Evolutionary conservation across 2,113 vertebrate species (phyloP), one percentile per base, ranked within the genome.

Genomic region (Pelvicachromis taeniatus): DNA sequence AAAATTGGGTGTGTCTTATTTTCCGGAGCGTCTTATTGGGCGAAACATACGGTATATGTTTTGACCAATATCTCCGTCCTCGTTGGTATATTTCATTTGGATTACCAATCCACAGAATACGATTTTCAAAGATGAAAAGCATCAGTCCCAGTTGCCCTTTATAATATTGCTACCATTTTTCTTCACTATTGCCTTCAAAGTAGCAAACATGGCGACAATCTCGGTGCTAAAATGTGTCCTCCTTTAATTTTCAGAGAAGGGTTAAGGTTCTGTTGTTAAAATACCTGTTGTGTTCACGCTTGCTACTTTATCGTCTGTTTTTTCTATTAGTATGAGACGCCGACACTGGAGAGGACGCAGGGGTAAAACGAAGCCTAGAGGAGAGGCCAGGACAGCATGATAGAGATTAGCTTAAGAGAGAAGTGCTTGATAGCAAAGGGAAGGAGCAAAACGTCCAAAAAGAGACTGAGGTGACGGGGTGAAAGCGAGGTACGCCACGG

Each of bases 401-500:
- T 14, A 21, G n/a, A 26, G 33, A 13, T 54, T 90, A 88, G 86
- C 55, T 75, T 73, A n/a, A 77, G 61, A 35, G 82, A 89, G 88
- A 80, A 73, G 82, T 59, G 81, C 85, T 87, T 80, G 35, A 85
- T 78, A 54, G 63, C 7, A 4, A 55, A 50, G 56, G 59, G 63
- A 31, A 56, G 56, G 29, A 59, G 40, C 6, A 33, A 38, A 80
- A 50, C 19, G 54, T 68, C 33, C 48, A 83, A 19, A 2, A 29
- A 50, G 65, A 29, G 23, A 3, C 19, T 4, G 38, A 83, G 79
- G 82, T 83, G 81, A 78, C 53, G 31, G 80, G 85, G 80, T 77
- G 84, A 78, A 63, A 21, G 55, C 2, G 61, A 84, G 86, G 81
- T 77, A 79, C 65, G 80, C 23, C 26, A 7, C 33, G 19, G 17